Percentiles rank a stretch among this genome's conserved stretches.
Conservation (phyloP, 2,797 vertebrate genomes). For the Tauraco hartlaubi region DNA sequence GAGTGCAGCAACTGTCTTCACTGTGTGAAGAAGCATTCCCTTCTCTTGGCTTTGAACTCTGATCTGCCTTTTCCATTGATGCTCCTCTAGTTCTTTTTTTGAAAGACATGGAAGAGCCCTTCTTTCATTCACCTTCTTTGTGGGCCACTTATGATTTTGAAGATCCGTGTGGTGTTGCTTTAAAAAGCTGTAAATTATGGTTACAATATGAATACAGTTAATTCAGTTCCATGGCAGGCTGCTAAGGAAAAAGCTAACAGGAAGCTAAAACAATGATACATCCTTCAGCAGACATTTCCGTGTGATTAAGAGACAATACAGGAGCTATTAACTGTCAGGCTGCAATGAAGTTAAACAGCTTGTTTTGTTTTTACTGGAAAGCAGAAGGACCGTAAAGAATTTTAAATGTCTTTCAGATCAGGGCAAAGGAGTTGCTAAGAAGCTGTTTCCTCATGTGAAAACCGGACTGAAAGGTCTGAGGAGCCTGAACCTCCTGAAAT, state of each 20-base stretch:
- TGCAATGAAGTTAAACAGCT: conserved; percentile 54
- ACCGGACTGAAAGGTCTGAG: background rate
- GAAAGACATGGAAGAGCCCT: background rate
- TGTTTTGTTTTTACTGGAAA: conserved; percentile 64
- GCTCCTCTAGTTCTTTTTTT: background rate
- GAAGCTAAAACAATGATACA: conserved; percentile 57
- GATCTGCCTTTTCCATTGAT: background rate
- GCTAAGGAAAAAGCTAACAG: conserved; percentile 14
- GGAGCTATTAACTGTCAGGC: conserved; percentile 55
- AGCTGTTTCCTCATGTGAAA: conserved; percentile 32
- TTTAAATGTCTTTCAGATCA: conserved; percentile 12
- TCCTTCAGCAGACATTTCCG: conserved; percentile 45
- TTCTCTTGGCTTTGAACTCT: background rate
- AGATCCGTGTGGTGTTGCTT: background rate
- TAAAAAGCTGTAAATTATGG: conserved; percentile 25
- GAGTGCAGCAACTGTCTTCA: background rate
- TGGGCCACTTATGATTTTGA: background rate
- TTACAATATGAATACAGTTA: background rate
- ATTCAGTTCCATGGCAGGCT: conserved; percentile 20
- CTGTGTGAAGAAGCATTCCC: background rate
- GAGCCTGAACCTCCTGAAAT: background rate
- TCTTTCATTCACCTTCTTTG: background rate
- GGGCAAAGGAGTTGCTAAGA: background rate
- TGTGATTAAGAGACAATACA: conserved; percentile 57
- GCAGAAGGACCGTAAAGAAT: conserved; percentile 46